A percentile compares a stretch with the other conserved stretches of the same genome.
phyloP scores from a whole-genome alignment of 2,888 invertebrate genomes.

The Eueremaeus valkanovi region DNA sequence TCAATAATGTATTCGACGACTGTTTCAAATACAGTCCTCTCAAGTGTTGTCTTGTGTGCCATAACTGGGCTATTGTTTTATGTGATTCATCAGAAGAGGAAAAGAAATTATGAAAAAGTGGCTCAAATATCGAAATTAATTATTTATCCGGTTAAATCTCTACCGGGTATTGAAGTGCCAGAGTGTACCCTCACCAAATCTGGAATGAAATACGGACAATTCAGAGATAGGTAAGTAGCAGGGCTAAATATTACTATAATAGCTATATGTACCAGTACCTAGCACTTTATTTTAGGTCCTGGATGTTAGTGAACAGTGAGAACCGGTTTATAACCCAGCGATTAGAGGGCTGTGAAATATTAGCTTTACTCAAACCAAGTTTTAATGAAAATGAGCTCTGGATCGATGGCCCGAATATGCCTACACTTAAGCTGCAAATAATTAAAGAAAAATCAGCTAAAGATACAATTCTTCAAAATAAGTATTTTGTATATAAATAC shows the following conservation, averaged over 20 bases:
- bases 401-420: constrained; percentile 31
- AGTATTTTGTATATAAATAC: not conserved
- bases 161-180: constrained; percentile 40
- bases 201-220: constrained; percentile 22
- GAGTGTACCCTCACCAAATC: not conserved
- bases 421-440: constrained; percentile 30
- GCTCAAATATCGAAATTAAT: constrained; percentile 36
- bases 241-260: not conserved
- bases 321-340: constrained; percentile 38
- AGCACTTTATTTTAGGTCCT: not conserved
- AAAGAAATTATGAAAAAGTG: not conserved
- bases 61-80: not conserved
- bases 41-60: not conserved
- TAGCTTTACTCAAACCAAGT: constrained; percentile 21
- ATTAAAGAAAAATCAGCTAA: not conserved
- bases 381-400: constrained; percentile 26
- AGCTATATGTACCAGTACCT: not conserved
- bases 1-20: too few relatives aligned
- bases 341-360: not conserved
- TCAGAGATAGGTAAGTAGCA: constrained; percentile 38
- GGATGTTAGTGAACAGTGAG: constrained; percentile 29
- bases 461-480: not conserved
- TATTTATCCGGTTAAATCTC: constrained; percentile 42
- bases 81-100: not conserved
- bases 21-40: too few relatives aligned